Base-by-base conservation (phyloP, 2,888 invertebrate genomes). In the Melanargia galathea region DNA sequence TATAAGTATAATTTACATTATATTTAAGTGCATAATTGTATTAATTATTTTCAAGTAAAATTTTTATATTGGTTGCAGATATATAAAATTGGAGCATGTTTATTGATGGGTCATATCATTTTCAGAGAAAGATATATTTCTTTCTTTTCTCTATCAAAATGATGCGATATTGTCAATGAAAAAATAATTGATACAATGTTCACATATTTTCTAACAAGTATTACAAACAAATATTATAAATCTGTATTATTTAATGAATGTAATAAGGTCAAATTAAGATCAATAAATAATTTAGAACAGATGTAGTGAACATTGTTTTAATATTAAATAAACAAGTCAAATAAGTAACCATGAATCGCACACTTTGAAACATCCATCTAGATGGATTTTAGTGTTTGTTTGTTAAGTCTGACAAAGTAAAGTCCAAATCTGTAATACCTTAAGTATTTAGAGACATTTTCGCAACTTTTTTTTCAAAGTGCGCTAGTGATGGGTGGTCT, bases 1-100 rank as follows among this genome's bases (percentile, higher is more conserved):
- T 46, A 8, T 8, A 51, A 24, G 22, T 10, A 30, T 51, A 51
- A 30, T 10, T 18, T 10, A 30, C 18, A 51, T 33, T 16, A 22
- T 51, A 30, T 16, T 33, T 16, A 11, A 11, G 46, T 13, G 24
- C 24, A 24, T 48, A 45, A 20, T 45, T n/a, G 30, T 30, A 40
- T 40, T n/a, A 16, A n/a, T n/a, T 13, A 40, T 40, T 2, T 16
- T 13, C n/a, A n/a, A 8, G 8, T 46, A 24, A 1, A 48, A 18
- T 43, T 48, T 22, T 24, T 7, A 1, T 48, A 48, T 48, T 48
- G 22, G 24, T 48, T 48, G 46, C 46, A 48, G 13, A 46, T 46
- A 13, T 22, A 16, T 20, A 20, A 11, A 11, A 43, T 43, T 46
- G 10, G n/a, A 46, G 49, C 49, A 49, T 49, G 49, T 2, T 26